Conservation (phyloP, 2,797 vertebrate genomes). For the Halcyon smyrnensis region DNA sequence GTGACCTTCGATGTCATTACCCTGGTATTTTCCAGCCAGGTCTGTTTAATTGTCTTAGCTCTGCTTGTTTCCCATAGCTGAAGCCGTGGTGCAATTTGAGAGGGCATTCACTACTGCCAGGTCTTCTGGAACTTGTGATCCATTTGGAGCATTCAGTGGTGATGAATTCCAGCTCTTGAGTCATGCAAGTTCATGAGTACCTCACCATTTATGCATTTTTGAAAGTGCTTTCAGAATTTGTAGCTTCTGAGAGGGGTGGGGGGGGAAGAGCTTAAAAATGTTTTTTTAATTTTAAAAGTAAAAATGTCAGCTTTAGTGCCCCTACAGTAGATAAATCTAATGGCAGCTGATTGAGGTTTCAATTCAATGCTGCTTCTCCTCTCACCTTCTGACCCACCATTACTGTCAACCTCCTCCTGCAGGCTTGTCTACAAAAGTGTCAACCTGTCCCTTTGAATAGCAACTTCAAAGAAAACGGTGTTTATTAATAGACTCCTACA, state of each 20-base stretch:
- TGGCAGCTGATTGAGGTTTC: not conserved
- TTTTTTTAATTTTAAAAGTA: not conserved
- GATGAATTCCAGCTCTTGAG: not conserved
- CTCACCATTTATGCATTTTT: not conserved
- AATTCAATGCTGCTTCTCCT: not conserved
- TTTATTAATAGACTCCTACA: not conserved
- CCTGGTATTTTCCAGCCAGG: not conserved
- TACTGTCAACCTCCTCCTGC: conserved; percentile 23
- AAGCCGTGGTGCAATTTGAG: not conserved
- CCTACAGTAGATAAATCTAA: not conserved
- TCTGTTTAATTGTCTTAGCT: not conserved
- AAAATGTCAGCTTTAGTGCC: not conserved
- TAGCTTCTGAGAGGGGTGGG: not conserved
- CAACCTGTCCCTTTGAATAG: conserved; percentile 5
- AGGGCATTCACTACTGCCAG: not conserved
- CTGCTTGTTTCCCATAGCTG: not conserved
- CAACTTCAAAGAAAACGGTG: not conserved
- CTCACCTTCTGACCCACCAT: conserved; percentile 13
- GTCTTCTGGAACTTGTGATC: not conserved
- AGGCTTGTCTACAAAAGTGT: conserved; percentile 13
- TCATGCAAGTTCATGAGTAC: not conserved
- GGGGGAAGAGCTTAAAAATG: not conserved
- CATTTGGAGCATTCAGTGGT: not conserved
- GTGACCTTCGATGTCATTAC: not conserved
- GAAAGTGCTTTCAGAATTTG: not conserved